Evolutionary conservation across 2,113 vertebrate genomes (phyloP).

Genomic region (Piprites chloris): DNA sequence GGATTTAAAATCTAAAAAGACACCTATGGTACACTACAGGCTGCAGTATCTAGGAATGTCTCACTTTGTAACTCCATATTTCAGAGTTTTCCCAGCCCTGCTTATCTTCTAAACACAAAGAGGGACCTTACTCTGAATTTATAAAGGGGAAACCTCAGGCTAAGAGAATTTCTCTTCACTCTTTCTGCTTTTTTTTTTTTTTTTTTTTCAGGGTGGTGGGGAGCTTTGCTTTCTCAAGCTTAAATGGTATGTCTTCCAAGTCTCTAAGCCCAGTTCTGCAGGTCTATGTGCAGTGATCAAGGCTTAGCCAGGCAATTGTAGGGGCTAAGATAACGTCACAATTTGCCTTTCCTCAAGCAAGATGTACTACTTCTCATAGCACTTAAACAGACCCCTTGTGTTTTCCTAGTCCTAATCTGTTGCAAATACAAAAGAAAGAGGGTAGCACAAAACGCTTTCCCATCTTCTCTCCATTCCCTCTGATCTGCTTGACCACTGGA

Average conservation of each 20-base stretch:
- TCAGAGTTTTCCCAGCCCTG: background rate
- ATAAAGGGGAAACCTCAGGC: background rate
- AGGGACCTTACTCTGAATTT: background rate
- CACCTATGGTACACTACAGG: background rate
- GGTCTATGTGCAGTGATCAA: background rate
- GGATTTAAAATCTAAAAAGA: background rate
- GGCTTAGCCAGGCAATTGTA: background rate
- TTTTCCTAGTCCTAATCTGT: background rate
- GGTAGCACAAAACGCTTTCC: background rate
- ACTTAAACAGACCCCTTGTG: background rate
- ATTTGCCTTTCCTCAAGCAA: background rate
- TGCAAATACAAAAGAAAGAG: background rate
- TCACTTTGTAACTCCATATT: background rate
- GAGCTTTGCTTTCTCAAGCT: background rate
- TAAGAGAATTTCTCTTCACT: background rate
- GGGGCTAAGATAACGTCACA: background rate
- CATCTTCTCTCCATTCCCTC: background rate
- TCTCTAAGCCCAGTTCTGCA: background rate
- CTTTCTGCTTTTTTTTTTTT: background rate
- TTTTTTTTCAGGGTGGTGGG: fast-evolving
- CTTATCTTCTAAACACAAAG: background rate
- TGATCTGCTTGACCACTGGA: background rate
- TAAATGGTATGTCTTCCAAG: background rate
- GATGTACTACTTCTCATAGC: background rate
- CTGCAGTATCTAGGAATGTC: background rate